phyloP scores from a whole-genome alignment of 2,888 invertebrate species.

The Eudemis profundana region DNA sequence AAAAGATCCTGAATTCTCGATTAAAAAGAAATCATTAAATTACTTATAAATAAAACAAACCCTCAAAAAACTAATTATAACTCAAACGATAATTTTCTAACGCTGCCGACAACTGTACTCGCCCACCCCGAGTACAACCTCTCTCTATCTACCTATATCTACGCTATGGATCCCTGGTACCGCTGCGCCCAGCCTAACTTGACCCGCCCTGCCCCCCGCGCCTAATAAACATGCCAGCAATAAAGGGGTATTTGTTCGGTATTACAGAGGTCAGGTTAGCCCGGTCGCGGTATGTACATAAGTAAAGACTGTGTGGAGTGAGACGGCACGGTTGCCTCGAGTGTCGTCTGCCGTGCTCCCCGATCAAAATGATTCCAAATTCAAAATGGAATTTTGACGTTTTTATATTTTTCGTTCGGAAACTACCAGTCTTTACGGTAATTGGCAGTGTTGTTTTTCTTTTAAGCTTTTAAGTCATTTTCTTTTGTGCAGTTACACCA shows the following conservation, averaged over 20 bases:
- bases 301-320: constrained; percentile 72
- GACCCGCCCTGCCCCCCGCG: constrained; percentile 68
- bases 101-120: constrained; percentile 65
- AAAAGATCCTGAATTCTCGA: too few species aligned
- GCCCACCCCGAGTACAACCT: constrained; percentile 74
- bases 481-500: too few species aligned
- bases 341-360: constrained; percentile 81
- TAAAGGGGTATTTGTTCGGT: constrained; percentile 64
- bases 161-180: constrained; percentile 82
- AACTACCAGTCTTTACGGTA: not conserved
- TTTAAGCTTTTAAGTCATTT: not conserved
- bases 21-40: too few species aligned
- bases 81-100: constrained; percentile 48
- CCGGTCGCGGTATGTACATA: constrained; percentile 70
- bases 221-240: constrained; percentile 56
- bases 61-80: constrained; percentile 41
- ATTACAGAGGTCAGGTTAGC: constrained; percentile 60
- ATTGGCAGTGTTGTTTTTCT: not conserved
- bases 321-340: constrained; percentile 75
- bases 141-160: constrained; percentile 70
- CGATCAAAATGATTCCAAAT: constrained; percentile 81
- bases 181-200: constrained; percentile 72
- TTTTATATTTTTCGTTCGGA: constrained; percentile 53
- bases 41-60: too few species aligned
- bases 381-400: constrained; percentile 73